These are phyloP conservation scores for Girardia tigrina DNA, from an alignment of 2,888 invertebrate genomes.

Conservation along the genomic window DNA sequence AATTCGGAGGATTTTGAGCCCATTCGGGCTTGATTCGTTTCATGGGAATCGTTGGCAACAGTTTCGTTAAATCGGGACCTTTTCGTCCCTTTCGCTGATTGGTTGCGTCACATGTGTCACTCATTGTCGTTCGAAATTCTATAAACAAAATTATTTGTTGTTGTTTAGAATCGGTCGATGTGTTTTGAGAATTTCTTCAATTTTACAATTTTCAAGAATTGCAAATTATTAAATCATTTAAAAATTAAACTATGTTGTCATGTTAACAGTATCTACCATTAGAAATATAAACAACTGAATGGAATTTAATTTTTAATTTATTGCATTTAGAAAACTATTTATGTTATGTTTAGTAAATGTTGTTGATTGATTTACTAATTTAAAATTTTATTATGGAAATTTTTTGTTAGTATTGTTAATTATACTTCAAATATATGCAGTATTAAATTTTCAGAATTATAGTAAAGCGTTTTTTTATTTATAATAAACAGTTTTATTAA, in stretches of 20 bases:
- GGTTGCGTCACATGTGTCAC: constrained; percentile 39
- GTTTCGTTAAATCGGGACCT: constrained; percentile 43
- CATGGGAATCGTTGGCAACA: constrained; percentile 48
- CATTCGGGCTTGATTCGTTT: constrained; percentile 47
- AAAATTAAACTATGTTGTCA: background rate
- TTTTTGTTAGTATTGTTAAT: background rate
- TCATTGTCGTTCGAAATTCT: background rate
- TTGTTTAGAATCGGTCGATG: too few relatives aligned
- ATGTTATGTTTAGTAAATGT: too few relatives aligned
- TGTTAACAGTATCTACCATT: background rate
- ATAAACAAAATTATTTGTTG: background rate
- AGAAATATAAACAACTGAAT: background rate
- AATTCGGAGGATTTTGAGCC: constrained; percentile 46
- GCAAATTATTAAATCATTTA: background rate
- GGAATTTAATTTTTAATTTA: background rate
- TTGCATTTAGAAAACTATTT: background rate
- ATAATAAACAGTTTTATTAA: too few relatives aligned
- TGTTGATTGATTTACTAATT: too few relatives aligned
- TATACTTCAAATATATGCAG: background rate
- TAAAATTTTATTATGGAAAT: background rate
- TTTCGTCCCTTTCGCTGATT: constrained; percentile 44
- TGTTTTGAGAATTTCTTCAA: too few relatives aligned
- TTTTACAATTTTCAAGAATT: too few relatives aligned
- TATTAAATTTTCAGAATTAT: too few relatives aligned
- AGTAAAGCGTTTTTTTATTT: too few relatives aligned